Percentiles rank a stretch among this genome's conserved stretches.
These are phyloP conservation scores for Psilopogon haemacephalus DNA, from an alignment of 2,113 vertebrate genomes.

Conservation along the genomic window DNA sequence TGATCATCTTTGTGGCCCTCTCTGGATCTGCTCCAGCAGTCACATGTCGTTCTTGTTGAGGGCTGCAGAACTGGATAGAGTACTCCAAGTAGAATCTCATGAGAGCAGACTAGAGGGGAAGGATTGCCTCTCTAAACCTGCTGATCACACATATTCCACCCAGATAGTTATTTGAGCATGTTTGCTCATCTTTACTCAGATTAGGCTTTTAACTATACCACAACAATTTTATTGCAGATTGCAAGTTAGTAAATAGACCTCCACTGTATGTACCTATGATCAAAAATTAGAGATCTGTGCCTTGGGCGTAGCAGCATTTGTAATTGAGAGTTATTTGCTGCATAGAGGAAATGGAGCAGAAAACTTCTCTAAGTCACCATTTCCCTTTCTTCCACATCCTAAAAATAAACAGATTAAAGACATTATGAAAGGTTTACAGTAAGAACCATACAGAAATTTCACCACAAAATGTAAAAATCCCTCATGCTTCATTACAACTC, in stretches of 20 bases:
- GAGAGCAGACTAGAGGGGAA: too few species aligned
- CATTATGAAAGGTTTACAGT: constrained; percentile 35
- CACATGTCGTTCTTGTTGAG: too few species aligned
- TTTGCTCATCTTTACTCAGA: neutral
- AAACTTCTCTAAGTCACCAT: constrained; percentile 10
- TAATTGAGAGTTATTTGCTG: neutral
- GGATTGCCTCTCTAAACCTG: too few species aligned
- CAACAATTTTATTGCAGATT: neutral
- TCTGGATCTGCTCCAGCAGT: too few species aligned
- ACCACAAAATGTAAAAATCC: constrained; percentile 59
- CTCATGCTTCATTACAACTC: constrained; percentile 56
- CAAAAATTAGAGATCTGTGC: neutral
- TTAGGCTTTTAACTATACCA: neutral
- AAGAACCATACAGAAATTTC: constrained; percentile 58
- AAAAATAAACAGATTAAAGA: constrained; percentile 48
- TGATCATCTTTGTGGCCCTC: too few species aligned
- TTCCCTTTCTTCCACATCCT: constrained; percentile 37
- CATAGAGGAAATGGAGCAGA: constrained; percentile 34
- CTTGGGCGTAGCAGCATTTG: neutral
- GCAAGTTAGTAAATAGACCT: neutral
- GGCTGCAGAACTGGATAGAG: too few species aligned
- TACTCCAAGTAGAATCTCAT: too few species aligned
- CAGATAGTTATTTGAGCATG: neutral
- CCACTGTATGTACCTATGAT: neutral
- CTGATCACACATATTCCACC: neutral